Conservation (phyloP, 2,113 vertebrate species). For the Conger conger region DNA sequence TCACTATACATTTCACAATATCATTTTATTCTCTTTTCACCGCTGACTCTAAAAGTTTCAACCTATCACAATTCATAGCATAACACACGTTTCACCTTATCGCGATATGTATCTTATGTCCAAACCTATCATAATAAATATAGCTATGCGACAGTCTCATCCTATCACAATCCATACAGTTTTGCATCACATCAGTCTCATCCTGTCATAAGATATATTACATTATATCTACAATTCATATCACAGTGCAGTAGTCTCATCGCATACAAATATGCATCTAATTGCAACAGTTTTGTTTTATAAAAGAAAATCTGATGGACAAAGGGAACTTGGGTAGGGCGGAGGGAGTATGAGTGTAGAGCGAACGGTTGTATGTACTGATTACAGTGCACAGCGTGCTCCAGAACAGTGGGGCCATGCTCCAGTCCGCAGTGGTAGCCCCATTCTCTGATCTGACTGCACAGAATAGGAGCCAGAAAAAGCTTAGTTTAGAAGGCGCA, state of each 20-base stretch:
- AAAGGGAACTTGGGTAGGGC: not conserved
- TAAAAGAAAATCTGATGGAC: not conserved
- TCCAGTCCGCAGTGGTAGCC: slow-evolving; percentile 54
- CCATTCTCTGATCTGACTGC: slow-evolving; percentile 51
- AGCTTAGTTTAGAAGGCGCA: slow-evolving; percentile 64
- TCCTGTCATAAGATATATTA: no score
- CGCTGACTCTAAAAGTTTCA: no score
- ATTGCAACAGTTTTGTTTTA: not conserved
- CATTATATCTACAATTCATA: no score
- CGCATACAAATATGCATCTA: slow-evolving; percentile 5
- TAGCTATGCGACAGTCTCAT: no score
- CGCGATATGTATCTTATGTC: no score
- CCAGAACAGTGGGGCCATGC: slow-evolving; percentile 62
- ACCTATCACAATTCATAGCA: no score
- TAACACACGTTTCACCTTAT: no score
- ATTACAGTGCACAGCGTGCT: not conserved
- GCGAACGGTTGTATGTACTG: slow-evolving; percentile 38
- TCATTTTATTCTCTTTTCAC: no score
- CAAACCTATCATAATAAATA: no score
- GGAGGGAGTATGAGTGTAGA: slow-evolving; percentile 19
- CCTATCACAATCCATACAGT: not conserved
- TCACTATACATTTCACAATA: no score
- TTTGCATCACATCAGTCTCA: not conserved
- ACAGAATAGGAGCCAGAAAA: slow-evolving; percentile 41
- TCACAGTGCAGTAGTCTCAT: slow-evolving; percentile 7